A percentile compares a stretch with the other conserved stretches of the same genome.
Conservation (phyloP, 2,888 invertebrate species). For the Meliscaeva auricollis region DNA sequence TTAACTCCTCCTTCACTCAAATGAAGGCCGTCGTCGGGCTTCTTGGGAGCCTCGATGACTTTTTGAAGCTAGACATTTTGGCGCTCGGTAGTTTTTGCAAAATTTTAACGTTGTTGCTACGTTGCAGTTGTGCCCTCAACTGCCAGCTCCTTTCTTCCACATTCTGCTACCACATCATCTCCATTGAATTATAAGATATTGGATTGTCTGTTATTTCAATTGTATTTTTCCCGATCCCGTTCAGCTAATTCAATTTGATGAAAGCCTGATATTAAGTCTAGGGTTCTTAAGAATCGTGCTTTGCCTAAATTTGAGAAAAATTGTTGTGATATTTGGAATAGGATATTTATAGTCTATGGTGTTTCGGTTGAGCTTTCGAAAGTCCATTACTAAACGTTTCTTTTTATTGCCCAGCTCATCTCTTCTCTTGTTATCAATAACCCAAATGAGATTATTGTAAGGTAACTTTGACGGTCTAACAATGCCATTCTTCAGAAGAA, state of each 20-base stretch:
- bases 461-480: constrained; percentile 57
- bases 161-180: constrained; percentile 56
- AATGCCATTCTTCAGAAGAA: constrained; percentile 45
- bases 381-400: no score
- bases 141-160: constrained; percentile 48
- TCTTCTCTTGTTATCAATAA: no score
- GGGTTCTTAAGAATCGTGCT: no score
- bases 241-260: no score
- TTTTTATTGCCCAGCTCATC: no score
- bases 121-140: no score
- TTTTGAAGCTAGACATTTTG: neutral
- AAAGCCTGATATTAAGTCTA: constrained; percentile 51
- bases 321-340: no score
- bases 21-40: neutral
- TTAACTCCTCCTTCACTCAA: no score
- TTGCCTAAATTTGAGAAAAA: no score
- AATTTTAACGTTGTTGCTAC: no score
- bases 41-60: neutral
- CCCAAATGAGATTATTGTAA: constrained; percentile 57
- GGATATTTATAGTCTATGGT: no score
- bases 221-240: constrained; percentile 58
- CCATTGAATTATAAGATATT: constrained; percentile 11
- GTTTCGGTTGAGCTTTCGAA: no score
- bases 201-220: constrained; percentile 42
- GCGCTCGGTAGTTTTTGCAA: constrained; percentile 48